phyloP scores from a whole-genome alignment of 2,888 invertebrate species.

The Eupithecia vulgata region DNA sequence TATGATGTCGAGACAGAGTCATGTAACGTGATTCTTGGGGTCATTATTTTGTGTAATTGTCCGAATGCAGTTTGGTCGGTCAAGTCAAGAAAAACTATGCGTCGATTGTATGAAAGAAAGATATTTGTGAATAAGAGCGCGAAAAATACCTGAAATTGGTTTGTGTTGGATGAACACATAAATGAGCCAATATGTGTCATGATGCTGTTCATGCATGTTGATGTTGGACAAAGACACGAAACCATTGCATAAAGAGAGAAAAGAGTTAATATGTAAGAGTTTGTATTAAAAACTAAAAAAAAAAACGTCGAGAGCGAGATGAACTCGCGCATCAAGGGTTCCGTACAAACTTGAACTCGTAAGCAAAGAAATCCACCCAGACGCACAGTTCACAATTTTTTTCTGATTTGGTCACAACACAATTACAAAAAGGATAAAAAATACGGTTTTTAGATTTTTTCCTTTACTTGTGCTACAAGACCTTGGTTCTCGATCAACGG shows the following conservation, averaged over 20 bases:
- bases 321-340: too few species aligned
- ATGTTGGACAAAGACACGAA: neutral
- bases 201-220: conserved; percentile 1
- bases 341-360: too few species aligned
- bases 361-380: too few species aligned
- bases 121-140: neutral
- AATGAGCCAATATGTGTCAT: neutral
- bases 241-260: neutral
- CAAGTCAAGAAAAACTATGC: neutral
- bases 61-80: neutral
- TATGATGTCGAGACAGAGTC: neutral
- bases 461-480: too few species aligned
- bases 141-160: neutral
- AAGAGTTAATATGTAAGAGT: too few species aligned
- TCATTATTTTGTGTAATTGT: neutral
- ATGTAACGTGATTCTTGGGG: neutral
- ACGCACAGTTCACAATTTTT: too few species aligned
- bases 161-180: neutral
- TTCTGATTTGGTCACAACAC: too few species aligned
- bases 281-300: too few species aligned
- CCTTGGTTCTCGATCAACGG: too few species aligned
- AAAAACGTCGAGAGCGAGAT: too few species aligned
- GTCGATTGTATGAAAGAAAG: neutral
- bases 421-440: too few species aligned
- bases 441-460: too few species aligned